Evolutionary conservation across 2,888 invertebrate species (phyloP).

Genomic region (Pediacus dermestoides): DNA sequence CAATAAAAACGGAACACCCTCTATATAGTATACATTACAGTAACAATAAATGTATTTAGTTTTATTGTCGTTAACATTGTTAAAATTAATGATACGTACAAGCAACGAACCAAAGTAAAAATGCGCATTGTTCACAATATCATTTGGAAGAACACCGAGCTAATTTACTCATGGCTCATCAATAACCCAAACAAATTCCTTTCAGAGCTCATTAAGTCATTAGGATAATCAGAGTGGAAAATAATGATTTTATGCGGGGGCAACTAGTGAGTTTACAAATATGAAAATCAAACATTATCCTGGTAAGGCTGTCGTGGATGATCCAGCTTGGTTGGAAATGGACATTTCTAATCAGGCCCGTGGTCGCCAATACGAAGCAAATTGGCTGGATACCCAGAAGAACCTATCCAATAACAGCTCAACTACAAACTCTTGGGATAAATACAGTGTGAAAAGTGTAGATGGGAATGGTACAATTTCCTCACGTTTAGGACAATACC

Average conservation of each 20-base stretch:
- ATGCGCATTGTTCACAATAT: conserved; percentile 18
- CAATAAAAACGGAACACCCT: too few species aligned
- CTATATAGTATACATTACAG: too few species aligned
- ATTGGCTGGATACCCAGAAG: conserved; percentile 73
- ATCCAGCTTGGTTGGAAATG: conserved; percentile 60
- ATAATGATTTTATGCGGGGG: conserved; percentile 6
- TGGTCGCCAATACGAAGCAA: conserved; percentile 76
- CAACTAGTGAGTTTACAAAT: too few species aligned
- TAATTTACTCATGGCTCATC: conserved; percentile 14
- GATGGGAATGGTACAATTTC: conserved; percentile 45
- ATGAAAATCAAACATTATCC: conserved; percentile 86
- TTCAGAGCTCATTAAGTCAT: too few species aligned
- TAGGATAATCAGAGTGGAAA: too few species aligned
- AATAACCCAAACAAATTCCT: too few species aligned
- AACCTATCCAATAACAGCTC: conserved; percentile 51
- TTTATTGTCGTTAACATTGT: too few species aligned
- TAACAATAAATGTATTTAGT: too few species aligned
- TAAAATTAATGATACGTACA: conserved; percentile 9
- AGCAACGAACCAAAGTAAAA: conserved; percentile 14
- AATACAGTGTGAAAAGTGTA: conserved; percentile 36
- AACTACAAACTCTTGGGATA: conserved; percentile 42
- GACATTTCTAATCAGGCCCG: conserved; percentile 67
- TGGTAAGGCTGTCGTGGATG: conserved; percentile 67
- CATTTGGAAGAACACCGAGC: conserved; percentile 10
- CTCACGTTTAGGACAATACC: conserved; percentile 41